Base-by-base conservation (phyloP, 2,113 vertebrate species). In the Eclectus roratus region DNA sequence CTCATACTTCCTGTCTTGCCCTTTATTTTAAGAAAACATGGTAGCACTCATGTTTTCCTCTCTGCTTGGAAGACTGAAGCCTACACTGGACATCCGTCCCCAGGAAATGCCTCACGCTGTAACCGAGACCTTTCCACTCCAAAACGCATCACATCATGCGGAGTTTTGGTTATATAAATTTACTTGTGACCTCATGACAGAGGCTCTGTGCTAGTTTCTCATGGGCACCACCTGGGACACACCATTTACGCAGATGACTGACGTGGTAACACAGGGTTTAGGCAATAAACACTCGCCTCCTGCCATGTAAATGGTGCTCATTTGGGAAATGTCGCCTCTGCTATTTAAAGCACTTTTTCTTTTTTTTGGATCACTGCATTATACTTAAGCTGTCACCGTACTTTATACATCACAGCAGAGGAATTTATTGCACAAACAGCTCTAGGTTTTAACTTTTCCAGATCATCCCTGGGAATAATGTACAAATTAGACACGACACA, bases 281-380 rank as follows among this genome's bases (percentile, higher is more conserved):
- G 47, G 93, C 79, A 69, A 31, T 17, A 61, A 76, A 31, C 14
- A 4, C 29, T 76, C 63, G 49, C 29, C 56, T 65, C 53, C 68
- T 80, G 68, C 49, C 84, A 23, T 61, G 41, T 47, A 47, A 70
- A 63, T 0, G 17, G 44, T 53, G 44, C 76, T 94, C 53, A 66
- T 80, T 52, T 72, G 89, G 86, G 72, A 96, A 94, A 88, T 80
- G 80, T 66, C 86, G 84, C 83, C 84, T 94, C 77, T 78, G 83
- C 77, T 84, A 53, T 78, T 94, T 84, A 69, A 80, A 83, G 69
- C 16, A 14, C 13, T 64, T 56, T 35, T 33, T 43, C 78, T 46
- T 29, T 60, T 79, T 46, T 91, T 86, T 65, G 5, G 76, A 86
- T 95, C 68, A 66, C 60, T 80, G 50, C 80, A 53, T 91, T 95